phyloP scores from a whole-genome alignment of 2,888 invertebrate species.

The Loripinus fragilis region DNA sequence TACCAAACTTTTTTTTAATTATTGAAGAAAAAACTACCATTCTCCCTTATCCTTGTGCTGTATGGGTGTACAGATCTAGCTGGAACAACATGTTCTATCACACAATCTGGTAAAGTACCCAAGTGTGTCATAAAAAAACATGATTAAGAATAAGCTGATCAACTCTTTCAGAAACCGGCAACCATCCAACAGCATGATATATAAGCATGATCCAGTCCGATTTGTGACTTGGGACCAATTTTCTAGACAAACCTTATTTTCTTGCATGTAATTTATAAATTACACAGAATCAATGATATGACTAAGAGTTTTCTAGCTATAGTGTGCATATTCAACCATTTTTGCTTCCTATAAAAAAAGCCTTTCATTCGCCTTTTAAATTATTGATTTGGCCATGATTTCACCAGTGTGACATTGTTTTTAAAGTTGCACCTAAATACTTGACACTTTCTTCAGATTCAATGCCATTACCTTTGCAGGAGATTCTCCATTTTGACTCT shows the following conservation, averaged over 20 bases:
- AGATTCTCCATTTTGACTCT: not conserved
- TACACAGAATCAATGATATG: not conserved
- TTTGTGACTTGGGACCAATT: not conserved
- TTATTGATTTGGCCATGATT: too few relatives aligned
- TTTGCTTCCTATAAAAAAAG: not conserved
- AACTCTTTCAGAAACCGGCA: too few relatives aligned
- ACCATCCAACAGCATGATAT: not conserved
- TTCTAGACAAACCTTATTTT: not conserved
- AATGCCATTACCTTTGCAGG: not conserved
- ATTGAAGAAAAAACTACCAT: not conserved
- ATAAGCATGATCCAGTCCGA: not conserved
- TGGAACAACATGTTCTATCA: not conserved
- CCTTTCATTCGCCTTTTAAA: not conserved
- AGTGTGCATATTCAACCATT: not conserved
- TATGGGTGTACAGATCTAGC: not conserved
- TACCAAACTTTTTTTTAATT: not conserved
- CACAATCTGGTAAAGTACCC: not conserved
- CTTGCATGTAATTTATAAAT: constrained; percentile 7
- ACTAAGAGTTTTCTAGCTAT: constrained; percentile 7
- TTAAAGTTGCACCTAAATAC: not conserved
- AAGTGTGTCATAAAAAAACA: not conserved
- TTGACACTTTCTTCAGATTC: not conserved
- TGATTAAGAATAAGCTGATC: not conserved
- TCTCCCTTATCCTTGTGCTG: not conserved
- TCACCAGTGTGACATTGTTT: not conserved